Conservation (phyloP, 2,113 vertebrate species). For the Anolis sagrei region DNA sequence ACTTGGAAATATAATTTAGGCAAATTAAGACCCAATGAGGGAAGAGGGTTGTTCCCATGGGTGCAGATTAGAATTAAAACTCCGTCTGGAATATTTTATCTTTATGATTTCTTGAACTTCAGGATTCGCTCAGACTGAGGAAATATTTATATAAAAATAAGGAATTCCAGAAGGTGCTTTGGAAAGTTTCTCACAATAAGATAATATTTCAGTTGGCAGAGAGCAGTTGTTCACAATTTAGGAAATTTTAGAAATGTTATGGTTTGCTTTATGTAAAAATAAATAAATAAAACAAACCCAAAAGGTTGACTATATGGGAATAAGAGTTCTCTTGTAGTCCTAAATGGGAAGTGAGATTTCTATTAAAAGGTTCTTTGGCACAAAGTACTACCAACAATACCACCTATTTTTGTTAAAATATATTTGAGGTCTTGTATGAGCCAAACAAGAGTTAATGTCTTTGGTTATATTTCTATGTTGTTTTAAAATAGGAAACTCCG, state of each 20-base stretch:
- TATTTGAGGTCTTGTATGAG: too few relatives aligned
- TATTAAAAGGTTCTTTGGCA: too few relatives aligned
- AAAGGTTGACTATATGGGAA: background rate
- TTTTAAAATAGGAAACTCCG: too few relatives aligned
- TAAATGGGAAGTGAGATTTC: background rate
- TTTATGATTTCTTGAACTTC: background rate
- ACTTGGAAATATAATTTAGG: constrained; percentile 40
- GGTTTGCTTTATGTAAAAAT: background rate
- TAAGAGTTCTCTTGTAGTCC: background rate
- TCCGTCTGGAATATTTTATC: background rate
- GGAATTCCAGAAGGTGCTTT: background rate
- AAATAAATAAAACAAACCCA: too few relatives aligned
- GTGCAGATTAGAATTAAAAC: background rate
- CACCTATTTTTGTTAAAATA: too few relatives aligned
- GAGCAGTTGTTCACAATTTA: background rate
- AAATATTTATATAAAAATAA: background rate
- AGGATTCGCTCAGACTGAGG: background rate
- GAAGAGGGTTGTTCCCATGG: background rate
- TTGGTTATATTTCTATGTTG: too few relatives aligned
- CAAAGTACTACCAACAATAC: too few relatives aligned
- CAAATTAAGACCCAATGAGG: background rate
- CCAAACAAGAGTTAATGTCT: too few relatives aligned
- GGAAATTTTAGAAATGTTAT: background rate
- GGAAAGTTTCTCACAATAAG: background rate
- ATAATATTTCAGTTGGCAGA: background rate